Conservation (phyloP, 2,113 vertebrate genomes). For the Aptenodytes forsteri region DNA sequence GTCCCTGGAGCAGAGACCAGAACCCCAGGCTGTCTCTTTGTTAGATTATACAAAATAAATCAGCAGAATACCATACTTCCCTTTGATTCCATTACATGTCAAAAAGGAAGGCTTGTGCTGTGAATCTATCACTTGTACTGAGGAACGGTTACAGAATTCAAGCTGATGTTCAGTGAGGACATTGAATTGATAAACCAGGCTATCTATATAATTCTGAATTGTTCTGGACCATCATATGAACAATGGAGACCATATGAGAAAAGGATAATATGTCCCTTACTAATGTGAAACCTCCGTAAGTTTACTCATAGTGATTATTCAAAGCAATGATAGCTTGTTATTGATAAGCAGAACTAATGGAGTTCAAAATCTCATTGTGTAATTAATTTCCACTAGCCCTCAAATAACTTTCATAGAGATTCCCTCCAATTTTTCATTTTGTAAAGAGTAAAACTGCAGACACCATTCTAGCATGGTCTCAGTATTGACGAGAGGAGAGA, state of each 20-base stretch:
- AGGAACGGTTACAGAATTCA: background rate
- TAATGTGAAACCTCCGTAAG: background rate
- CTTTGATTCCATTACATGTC: background rate
- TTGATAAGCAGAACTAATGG: background rate
- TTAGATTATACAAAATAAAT: background rate
- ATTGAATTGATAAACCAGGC: background rate
- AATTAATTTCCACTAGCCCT: background rate
- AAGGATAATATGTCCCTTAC: background rate
- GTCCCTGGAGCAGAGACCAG: background rate
- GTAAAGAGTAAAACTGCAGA: background rate
- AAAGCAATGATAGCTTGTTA: background rate
- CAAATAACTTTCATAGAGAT: background rate
- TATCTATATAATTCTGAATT: background rate
- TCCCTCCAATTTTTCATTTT: background rate
- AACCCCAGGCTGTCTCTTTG: background rate
- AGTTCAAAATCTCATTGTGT: background rate
- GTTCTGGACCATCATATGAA: background rate
- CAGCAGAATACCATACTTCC: background rate
- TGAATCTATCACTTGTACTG: background rate
- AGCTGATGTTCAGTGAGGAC: background rate
- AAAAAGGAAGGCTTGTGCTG: background rate
- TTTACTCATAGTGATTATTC: background rate
- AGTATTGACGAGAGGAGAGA: background rate
- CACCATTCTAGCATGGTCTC: background rate
- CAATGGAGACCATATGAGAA: background rate